Evolutionary conservation across 2,797 vertebrate species (phyloP).

Genomic region (Enteromius radiatus): DNA sequence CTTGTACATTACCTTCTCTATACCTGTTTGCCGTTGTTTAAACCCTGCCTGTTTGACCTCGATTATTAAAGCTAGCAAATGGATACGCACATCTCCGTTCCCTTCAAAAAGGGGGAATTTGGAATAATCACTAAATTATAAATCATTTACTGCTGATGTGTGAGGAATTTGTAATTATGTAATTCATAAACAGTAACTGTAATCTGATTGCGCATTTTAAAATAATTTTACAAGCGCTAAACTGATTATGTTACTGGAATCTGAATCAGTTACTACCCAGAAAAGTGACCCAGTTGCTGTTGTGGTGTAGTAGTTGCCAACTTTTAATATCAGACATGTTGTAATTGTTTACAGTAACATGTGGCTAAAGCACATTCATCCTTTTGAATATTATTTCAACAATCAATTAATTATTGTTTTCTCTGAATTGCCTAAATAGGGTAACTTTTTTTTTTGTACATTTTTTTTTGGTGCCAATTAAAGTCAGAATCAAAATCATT

Average conservation of each 20-base stretch:
- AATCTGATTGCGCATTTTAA: no score
- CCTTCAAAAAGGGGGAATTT: no score
- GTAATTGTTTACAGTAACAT: background rate
- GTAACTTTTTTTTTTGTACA: background rate
- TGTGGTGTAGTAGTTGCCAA: background rate
- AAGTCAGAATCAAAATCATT: no score
- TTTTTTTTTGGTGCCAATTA: background rate
- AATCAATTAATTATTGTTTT: background rate
- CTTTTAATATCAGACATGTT: background rate
- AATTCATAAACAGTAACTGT: no score
- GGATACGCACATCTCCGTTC: no score
- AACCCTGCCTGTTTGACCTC: no score
- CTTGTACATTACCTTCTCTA: no score
- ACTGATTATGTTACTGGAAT: no score
- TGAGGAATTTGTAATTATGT: background rate
- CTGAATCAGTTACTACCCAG: background rate
- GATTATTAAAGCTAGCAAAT: no score
- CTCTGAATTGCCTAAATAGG: background rate
- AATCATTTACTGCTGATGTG: background rate
- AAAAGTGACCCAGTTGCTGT: slow-evolving; percentile 32
- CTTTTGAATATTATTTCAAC: background rate
- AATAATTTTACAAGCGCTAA: background rate
- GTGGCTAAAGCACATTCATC: background rate
- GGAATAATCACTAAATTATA: no score
- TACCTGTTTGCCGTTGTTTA: no score